These are phyloP conservation scores for Xenentodon cancila DNA, from an alignment of 2,797 vertebrate species.

Conservation along the genomic window DNA sequence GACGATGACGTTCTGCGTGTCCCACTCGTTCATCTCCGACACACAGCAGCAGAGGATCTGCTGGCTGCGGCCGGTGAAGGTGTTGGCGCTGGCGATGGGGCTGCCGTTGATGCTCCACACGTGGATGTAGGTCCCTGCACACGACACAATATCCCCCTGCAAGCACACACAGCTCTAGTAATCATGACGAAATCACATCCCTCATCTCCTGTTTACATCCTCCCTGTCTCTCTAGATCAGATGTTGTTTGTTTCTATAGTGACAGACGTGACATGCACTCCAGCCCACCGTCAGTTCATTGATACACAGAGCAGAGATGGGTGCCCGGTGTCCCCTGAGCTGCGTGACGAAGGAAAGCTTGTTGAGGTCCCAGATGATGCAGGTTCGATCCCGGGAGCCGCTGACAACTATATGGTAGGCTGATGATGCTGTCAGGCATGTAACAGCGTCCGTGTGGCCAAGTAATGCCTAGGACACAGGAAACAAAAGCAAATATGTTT, in stretches of 20 bases:
- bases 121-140: constrained; percentile 94
- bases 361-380: constrained; percentile 99
- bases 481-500: background rate
- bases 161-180: constrained; percentile 2
- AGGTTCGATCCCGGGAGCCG: constrained; percentile 95
- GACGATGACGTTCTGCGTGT: constrained; percentile 97
- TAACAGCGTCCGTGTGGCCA: constrained; percentile 95
- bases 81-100: constrained; percentile 95
- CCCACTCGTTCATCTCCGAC: constrained; percentile 99
- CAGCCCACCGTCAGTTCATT: constrained; percentile 92
- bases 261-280: too few species aligned
- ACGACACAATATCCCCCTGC: constrained; percentile 95
- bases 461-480: constrained; percentile 85
- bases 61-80: constrained; percentile 96
- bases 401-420: constrained; percentile 98
- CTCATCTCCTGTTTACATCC: background rate
- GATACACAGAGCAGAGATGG: constrained; percentile 96
- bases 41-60: constrained; percentile 96
- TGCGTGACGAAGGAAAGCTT: constrained; percentile 97
- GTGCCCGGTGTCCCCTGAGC: constrained; percentile 93
- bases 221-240: too few species aligned
- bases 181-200: too few species aligned
- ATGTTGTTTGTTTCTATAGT: background rate
- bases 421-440: constrained; percentile 91
- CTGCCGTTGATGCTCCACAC: constrained; percentile 99